Base-by-base conservation (phyloP, 1,140 invertebrate genomes). In the Drosophila asahinai region DNA sequence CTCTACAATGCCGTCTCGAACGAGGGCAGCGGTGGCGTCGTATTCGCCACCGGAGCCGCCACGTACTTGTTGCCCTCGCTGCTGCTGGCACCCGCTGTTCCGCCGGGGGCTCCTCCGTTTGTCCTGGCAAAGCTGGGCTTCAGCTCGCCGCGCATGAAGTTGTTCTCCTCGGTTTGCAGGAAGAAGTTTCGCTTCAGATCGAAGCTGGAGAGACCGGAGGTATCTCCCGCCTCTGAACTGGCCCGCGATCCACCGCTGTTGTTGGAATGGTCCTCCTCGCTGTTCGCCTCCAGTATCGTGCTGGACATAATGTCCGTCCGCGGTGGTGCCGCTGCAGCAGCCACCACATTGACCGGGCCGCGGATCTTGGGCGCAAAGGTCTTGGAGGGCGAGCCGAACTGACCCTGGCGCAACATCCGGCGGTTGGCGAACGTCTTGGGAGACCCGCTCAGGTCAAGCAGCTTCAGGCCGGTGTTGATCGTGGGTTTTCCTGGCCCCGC, bases 241-340 rank as follows among this genome's bases (percentile, higher is more conserved):
- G 66, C 78, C 0, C 78, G 45, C 1, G 92, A 92, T 33, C 86
- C 67, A 8, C 81, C 80, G 25, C 82, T 91, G 27, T 79, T 81
- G 33, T 84, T 91, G 5, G 92, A 91, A 33, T 91, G 79, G 68
- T 96, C 95, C 82, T 96, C 96, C 94, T 96, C 96, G 79, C 95
- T 95, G 84, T 95, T 95, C 78, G 95, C 97, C 94, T 98, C 97
- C n/a, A 95, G 95, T 91, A 98, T 98, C 51, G 97, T 97, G 8
- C 96, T 97, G 14, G 97, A 97, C 72, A 97, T 94, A 19, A 97
- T 96, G 83, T 97, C 96, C 11, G 96, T 96, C 80, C 96, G 93
- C 4, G 96, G 96, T 5, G 96, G 96, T 3, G 95, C 96, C 59
- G 96, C 94, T 0, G 95, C 95, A 61, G 95, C 96, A 0, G 95